A percentile compares a stretch with the other conserved stretches of the same genome.
Evolutionary conservation across 2,888 invertebrate species (phyloP).

Genomic region (Busseola fusca): DNA sequence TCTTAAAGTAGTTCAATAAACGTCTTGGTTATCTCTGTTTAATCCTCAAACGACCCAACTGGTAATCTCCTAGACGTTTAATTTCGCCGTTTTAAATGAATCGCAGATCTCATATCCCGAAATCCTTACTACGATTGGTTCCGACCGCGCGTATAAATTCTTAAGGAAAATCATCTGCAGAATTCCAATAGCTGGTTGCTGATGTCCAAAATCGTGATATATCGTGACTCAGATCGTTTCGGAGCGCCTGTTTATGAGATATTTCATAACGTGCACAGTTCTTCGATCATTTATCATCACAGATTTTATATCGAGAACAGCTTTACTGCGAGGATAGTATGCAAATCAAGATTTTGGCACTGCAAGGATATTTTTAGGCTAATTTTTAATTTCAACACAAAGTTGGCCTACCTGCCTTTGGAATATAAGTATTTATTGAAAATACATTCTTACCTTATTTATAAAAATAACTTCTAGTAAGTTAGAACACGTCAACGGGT

Average conservation of each 20-base stretch:
- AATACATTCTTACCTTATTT: background rate
- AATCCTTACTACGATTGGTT: slow-evolving; percentile 73
- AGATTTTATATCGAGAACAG: slow-evolving; percentile 55
- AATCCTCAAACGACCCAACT: slow-evolving; percentile 75
- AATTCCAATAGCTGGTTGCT: slow-evolving; percentile 83
- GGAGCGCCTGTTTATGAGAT: slow-evolving; percentile 84
- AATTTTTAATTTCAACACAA: background rate
- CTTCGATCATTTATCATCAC: slow-evolving; percentile 78
- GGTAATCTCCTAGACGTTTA: slow-evolving; percentile 81
- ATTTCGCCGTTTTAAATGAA: slow-evolving; percentile 83
- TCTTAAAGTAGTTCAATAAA: slow-evolving; percentile 76
- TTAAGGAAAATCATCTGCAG: slow-evolving; percentile 81
- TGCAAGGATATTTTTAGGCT: background rate
- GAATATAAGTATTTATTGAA: too few relatives aligned
- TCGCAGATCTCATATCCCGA: slow-evolving; percentile 78
- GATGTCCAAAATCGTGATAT: slow-evolving; percentile 86
- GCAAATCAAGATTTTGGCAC: slow-evolving; percentile 28
- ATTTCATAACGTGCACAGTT: slow-evolving; percentile 80
- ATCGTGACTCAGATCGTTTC: slow-evolving; percentile 77
- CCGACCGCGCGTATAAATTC: slow-evolving; percentile 78
- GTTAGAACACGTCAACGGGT: background rate
- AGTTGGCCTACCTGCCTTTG: too few relatives aligned
- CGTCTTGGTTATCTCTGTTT: slow-evolving; percentile 77
- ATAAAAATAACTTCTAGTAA: background rate
- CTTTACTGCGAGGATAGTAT: slow-evolving; percentile 12